phyloP scores from a whole-genome alignment of 2,888 invertebrate species.

The Microdon myrmicae region DNA sequence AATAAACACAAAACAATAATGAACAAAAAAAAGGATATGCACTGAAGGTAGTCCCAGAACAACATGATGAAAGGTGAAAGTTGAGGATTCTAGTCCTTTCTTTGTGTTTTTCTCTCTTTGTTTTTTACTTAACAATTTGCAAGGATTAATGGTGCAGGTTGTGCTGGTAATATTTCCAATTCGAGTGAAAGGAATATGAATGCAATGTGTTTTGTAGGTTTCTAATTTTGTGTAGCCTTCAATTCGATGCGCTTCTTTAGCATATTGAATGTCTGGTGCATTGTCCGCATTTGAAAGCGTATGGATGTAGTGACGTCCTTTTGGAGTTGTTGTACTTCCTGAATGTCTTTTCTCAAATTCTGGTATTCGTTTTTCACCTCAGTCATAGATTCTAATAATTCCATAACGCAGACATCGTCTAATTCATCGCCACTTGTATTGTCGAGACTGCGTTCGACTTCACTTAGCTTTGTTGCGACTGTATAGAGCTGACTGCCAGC shows the following conservation, averaged over 20 bases:
- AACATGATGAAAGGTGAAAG: neutral
- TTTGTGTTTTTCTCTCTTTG: too few relatives aligned
- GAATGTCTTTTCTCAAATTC: slow-evolving; percentile 79
- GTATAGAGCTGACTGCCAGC: slow-evolving; percentile 79
- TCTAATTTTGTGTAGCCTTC: slow-evolving; percentile 19
- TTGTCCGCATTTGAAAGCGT: slow-evolving; percentile 73
- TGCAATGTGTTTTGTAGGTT: neutral
- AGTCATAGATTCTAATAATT: slow-evolving; percentile 79
- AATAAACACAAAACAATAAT: too few relatives aligned
- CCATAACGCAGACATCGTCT: slow-evolving; percentile 76
- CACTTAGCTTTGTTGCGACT: slow-evolving; percentile 79
- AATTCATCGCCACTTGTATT: slow-evolving; percentile 59
- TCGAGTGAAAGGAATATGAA: neutral
- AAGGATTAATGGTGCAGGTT: too few relatives aligned
- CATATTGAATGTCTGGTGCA: slow-evolving; percentile 79
- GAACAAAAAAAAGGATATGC: neutral
- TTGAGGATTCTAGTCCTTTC: too few relatives aligned
- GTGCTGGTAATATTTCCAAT: too few relatives aligned
- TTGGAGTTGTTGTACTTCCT: slow-evolving; percentile 83
- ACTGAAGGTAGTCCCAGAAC: neutral
- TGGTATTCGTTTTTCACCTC: slow-evolving; percentile 84
- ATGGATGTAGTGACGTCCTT: slow-evolving; percentile 81
- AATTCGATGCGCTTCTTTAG: slow-evolving; percentile 76
- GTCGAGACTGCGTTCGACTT: slow-evolving; percentile 71
- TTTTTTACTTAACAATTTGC: too few relatives aligned